Evolutionary conservation across 1,140 invertebrate genomes (phyloP).

Genomic region (Conopomorpha cramerella): DNA sequence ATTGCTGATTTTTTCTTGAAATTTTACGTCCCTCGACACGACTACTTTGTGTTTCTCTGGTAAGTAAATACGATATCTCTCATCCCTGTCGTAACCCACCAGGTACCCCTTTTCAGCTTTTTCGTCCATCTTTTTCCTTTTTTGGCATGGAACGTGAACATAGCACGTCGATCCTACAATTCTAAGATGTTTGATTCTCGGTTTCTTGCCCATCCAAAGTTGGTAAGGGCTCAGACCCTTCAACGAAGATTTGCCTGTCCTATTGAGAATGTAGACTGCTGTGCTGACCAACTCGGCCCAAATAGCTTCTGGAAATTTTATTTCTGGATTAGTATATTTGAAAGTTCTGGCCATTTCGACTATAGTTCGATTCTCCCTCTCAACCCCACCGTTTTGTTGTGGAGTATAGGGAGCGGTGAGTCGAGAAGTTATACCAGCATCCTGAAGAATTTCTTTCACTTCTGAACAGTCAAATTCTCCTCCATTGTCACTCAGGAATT

Average conservation of each 20-base stretch:
- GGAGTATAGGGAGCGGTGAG: no score
- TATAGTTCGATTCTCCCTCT: no score
- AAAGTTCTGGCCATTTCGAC: no score
- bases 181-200: slow-evolving; percentile 1
- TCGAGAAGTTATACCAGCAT: no score
- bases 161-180: slow-evolving; percentile 13
- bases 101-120: slow-evolving; percentile 11
- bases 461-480: no score
- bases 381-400: no score
- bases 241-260: not conserved
- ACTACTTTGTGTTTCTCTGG: no score
- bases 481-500: slow-evolving; percentile 18
- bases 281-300: slow-evolving; percentile 5
- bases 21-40: no score
- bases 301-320: slow-evolving; percentile 2
- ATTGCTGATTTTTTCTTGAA: no score
- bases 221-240: slow-evolving; percentile 1
- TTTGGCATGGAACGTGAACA: slow-evolving; percentile 16
- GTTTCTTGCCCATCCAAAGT: slow-evolving; percentile 3
- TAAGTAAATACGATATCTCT: slow-evolving; percentile 5
- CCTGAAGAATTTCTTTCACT: no score
- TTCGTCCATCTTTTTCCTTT: slow-evolving; percentile 14
- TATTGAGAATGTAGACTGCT: slow-evolving; percentile 3
- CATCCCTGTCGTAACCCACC: slow-evolving; percentile 5
- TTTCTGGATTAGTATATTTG: no score